A percentile compares a stretch with the other conserved stretches of the same genome.
Evolutionary conservation across 2,888 invertebrate genomes (phyloP).

Genomic region (Mythimna albipuncta): DNA sequence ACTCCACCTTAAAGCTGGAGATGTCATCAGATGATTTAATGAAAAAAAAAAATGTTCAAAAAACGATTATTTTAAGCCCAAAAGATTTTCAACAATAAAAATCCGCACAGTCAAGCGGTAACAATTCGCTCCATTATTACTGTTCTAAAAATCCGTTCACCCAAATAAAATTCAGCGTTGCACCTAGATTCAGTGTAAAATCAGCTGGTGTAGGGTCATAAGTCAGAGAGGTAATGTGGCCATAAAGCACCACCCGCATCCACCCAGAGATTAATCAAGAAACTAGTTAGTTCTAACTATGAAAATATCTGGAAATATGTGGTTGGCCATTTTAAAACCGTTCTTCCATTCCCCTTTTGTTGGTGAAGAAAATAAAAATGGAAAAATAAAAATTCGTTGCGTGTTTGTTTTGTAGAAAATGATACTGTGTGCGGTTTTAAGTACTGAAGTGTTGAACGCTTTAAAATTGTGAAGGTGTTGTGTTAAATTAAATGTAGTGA

Average conservation of each 20-base stretch:
- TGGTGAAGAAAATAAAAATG: constrained; percentile 44
- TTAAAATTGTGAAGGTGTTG: constrained; percentile 24
- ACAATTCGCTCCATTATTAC: constrained; percentile 25
- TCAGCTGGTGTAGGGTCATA: constrained; percentile 57
- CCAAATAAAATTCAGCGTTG: constrained; percentile 47
- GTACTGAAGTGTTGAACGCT: constrained; percentile 32
- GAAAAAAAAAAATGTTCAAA: background rate
- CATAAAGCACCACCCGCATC: constrained; percentile 68
- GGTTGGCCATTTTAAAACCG: constrained; percentile 52
- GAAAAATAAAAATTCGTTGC: constrained; percentile 24
- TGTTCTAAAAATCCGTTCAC: constrained; percentile 39
- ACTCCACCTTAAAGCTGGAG: too few species aligned
- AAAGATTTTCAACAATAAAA: constrained; percentile 9
- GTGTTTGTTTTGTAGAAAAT: constrained; percentile 43
- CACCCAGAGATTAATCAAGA: constrained; percentile 70
- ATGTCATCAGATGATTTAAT: too few species aligned
- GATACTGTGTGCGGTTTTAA: constrained; percentile 39
- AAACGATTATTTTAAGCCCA: background rate
- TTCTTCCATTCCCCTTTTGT: constrained; percentile 30
- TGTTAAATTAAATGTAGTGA: constrained; percentile 9
- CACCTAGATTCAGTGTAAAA: constrained; percentile 49
- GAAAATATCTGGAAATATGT: constrained; percentile 57
- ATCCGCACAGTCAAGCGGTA: constrained; percentile 12
- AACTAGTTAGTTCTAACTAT: constrained; percentile 58
- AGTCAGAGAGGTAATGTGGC: constrained; percentile 66